Base-by-base conservation (phyloP, 2,113 vertebrate species). In the Leuciscus idus region DNA sequence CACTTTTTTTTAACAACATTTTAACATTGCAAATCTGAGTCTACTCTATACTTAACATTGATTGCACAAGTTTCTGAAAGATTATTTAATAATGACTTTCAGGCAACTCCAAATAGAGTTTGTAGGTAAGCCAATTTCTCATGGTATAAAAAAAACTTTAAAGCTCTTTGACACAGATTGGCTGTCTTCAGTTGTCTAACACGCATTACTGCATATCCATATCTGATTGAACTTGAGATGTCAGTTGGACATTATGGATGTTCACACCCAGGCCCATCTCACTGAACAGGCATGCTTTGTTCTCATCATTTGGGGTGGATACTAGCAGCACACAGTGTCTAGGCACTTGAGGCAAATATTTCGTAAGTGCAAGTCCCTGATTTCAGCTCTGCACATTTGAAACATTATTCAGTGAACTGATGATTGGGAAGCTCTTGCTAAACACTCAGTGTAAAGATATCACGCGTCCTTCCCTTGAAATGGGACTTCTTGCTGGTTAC, bases 271-370 rank as follows among this genome's bases (percentile, higher is more conserved):
- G 0, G n/a, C 30, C 28, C 48, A 78, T 73, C 13, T 80, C 26
- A 46, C 55, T 36, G 66, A 74, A 81, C 84, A 76, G 6, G 26
- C 46, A 75, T 46, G 78, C 50, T 72, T 78, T 80, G 66, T 75
- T 66, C 17, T 57, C 30, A 55, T 57, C 66, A 12, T 62, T 81
- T 62, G 17, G 80, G 80, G 62, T 52, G 26, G 61, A 66, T 23
- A 66, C 39, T 50, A 55, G 26, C 33, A n/a, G 81, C 30, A 21
- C 11, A 8, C 6, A 0, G 19, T 30, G 77, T 13, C 30, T 2
- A 26, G 21, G 30, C 33, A 61, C 43, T 52, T 33, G 4, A 23
- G 13, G 13, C 1, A 10, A 61, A 11, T 33, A 9, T 82, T 82
- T 81, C 3, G 4, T 21, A 13, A 81, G 43, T 13, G 26, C 12